Conservation (phyloP, 2,888 invertebrate species). For the Sphaerophoria taeniata region DNA sequence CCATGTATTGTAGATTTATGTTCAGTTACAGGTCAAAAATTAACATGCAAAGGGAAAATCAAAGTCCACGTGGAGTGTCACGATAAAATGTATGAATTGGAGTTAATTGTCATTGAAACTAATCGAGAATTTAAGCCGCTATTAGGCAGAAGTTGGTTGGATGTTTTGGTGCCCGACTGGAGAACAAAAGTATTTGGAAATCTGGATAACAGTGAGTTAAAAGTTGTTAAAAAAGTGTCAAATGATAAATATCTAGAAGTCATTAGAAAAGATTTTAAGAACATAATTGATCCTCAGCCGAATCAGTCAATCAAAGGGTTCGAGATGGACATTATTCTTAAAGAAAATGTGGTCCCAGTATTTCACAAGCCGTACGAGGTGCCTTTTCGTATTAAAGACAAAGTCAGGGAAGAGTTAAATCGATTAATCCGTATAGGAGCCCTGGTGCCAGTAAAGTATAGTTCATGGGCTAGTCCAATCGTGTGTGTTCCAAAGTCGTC, state of each 20-base stretch:
- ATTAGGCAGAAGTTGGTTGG: slow-evolving; percentile 2
- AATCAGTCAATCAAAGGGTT: slow-evolving; percentile 11
- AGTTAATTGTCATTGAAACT: not conserved
- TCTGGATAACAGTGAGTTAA: slow-evolving; percentile 11
- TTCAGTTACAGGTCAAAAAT: slow-evolving; percentile 5
- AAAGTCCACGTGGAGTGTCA: not conserved
- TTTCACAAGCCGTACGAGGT: slow-evolving; percentile 6
- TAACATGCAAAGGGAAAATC: not conserved
- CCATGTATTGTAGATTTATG: not conserved
- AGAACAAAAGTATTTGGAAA: slow-evolving; percentile 2
- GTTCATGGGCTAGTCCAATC: slow-evolving; percentile 2
- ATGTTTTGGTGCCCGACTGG: not conserved
- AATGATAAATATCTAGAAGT: slow-evolving; percentile 6
- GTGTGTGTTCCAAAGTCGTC: slow-evolving; percentile 4
- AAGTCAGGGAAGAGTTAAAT: too few species aligned
- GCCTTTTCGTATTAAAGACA: slow-evolving; percentile 15
- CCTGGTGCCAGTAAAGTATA: not conserved
- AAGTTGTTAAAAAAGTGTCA: slow-evolving; percentile 6
- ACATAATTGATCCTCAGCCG: slow-evolving; percentile 13
- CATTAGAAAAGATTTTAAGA: slow-evolving; percentile 13
- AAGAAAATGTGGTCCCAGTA: slow-evolving; percentile 16
- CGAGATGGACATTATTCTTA: slow-evolving; percentile 6
- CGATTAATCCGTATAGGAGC: slow-evolving; percentile 5
- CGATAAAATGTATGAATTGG: not conserved
- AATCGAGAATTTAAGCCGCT: not conserved